These are phyloP conservation scores for Serripes groenlandicus DNA, from an alignment of 2,888 invertebrate genomes.

Conservation along the genomic window DNA sequence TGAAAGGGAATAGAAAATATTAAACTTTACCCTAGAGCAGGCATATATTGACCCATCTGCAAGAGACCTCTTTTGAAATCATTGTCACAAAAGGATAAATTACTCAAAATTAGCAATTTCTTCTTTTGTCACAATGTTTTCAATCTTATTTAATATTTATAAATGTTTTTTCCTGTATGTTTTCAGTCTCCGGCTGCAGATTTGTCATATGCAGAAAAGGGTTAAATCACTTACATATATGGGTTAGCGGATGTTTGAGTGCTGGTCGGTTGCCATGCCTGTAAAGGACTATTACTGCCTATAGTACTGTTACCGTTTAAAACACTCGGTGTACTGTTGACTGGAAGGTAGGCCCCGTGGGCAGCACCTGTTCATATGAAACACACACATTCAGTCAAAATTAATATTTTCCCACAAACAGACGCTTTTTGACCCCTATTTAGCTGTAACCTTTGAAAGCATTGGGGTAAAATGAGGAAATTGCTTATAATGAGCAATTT, in stretches of 20 bases:
- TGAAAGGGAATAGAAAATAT: too few species aligned
- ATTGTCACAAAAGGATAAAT: too few species aligned
- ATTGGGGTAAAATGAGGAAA: neutral
- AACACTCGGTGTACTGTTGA: conserved; percentile 41
- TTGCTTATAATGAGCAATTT: neutral
- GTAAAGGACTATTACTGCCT: conserved; percentile 58
- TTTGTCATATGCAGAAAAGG: too few species aligned
- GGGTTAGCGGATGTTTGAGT: conserved; percentile 62
- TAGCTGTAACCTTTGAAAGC: too few species aligned
- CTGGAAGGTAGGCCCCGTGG: conserved; percentile 25
- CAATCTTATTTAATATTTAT: too few species aligned
- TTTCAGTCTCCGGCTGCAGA: neutral
- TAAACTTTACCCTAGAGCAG: too few species aligned
- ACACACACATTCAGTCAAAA: neutral
- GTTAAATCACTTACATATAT: conserved; percentile 69
- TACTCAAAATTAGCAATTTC: too few species aligned
- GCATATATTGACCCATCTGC: too few species aligned
- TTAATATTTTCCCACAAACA: neutral
- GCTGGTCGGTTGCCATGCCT: conserved; percentile 67
- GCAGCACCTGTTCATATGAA: neutral
- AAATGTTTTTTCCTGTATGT: too few species aligned
- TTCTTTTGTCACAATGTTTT: too few species aligned
- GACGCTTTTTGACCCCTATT: neutral
- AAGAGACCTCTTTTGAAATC: too few species aligned
- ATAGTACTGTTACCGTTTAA: conserved; percentile 54